These are phyloP conservation scores for Cygnus buccinator DNA, from an alignment of 2,113 vertebrate species.

Conservation along the genomic window DNA sequence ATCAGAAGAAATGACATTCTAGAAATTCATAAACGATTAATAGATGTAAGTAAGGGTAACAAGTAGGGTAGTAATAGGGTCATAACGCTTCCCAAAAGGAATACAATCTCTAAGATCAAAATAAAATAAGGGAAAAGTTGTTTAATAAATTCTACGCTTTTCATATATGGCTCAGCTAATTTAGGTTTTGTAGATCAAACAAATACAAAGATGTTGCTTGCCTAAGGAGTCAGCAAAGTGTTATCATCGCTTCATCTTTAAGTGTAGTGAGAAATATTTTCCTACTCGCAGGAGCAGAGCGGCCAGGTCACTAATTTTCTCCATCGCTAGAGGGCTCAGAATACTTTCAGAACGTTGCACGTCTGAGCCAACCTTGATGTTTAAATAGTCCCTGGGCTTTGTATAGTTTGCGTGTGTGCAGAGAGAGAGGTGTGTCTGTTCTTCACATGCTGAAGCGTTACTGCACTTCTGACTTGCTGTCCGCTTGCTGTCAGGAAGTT, in stretches of 20 bases:
- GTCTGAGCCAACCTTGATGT: background rate
- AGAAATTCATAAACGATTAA: background rate
- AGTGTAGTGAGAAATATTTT: background rate
- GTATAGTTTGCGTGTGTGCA: background rate
- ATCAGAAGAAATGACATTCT: background rate
- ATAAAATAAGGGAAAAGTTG: background rate
- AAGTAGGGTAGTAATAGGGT: background rate
- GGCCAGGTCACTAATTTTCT: conserved; percentile 34
- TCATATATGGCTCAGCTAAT: background rate
- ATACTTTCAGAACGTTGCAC: conserved; percentile 16
- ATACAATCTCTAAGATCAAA: background rate
- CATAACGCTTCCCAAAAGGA: background rate
- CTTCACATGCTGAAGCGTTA: fast-evolving
- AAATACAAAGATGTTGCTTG: background rate
- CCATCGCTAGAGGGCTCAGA: conserved; percentile 53
- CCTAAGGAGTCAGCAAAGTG: background rate
- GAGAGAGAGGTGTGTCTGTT: background rate
- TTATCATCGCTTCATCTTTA: background rate
- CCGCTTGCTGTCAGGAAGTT: background rate
- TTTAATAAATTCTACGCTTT: background rate
- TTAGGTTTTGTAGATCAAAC: background rate
- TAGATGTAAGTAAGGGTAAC: background rate
- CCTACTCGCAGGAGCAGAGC: background rate
- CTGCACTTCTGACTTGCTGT: fast-evolving
- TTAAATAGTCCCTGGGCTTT: background rate